Percentiles rank a stretch among this genome's conserved stretches.
These are phyloP conservation scores for Burhinus oedicnemus DNA, from an alignment of 2,113 vertebrate species.

Conservation along the genomic window DNA sequence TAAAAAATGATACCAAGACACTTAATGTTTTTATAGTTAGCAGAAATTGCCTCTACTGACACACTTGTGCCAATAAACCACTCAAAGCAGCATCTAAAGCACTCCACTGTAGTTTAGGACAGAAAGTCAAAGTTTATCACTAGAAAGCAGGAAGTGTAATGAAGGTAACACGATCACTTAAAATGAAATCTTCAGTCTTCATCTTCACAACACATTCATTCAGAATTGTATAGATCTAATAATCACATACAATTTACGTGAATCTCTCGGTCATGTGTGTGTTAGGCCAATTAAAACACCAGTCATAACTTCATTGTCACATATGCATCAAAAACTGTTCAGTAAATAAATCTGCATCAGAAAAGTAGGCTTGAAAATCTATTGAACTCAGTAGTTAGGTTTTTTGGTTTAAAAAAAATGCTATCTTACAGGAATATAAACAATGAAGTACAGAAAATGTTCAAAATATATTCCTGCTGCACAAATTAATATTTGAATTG, in stretches of 20 bases:
- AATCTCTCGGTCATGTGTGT: neutral
- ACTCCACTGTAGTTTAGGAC: neutral
- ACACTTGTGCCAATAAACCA: neutral
- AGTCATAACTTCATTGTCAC: neutral
- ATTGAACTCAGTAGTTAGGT: neutral
- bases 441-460: neutral
- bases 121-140: neutral
- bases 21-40: neutral
- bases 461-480: neutral
- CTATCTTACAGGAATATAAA: neutral
- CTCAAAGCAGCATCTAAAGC: neutral
- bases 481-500: neutral
- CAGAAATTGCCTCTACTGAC: neutral
- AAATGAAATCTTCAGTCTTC: neutral
- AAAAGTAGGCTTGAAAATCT: neutral
- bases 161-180: neutral
- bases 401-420: neutral
- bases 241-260: neutral
- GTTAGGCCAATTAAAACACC: neutral
- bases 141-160: neutral
- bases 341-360: neutral
- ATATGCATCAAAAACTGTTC: neutral
- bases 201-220: neutral
- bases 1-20: neutral
- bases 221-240: neutral